These are phyloP conservation scores for Cephonodes hylas DNA, from an alignment of 2,888 invertebrate genomes.

Conservation along the genomic window DNA sequence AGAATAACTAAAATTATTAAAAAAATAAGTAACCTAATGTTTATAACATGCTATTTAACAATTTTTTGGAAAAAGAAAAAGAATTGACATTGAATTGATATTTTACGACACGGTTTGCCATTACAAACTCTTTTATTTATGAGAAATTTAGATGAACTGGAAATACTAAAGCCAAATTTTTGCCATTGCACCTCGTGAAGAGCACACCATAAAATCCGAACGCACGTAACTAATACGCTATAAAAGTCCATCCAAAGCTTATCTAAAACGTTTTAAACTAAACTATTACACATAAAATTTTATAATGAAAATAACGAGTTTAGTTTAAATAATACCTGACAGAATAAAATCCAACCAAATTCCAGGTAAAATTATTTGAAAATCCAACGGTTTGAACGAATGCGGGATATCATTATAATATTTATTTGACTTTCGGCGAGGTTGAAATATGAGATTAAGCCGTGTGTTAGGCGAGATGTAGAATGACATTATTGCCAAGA, in stretches of 20 bases:
- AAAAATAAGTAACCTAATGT: too few species aligned
- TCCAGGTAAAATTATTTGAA: background rate
- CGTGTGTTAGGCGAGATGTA: conserved; percentile 46
- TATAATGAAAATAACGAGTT: background rate
- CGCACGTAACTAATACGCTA: background rate
- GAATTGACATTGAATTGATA: too few species aligned
- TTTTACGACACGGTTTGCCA: too few species aligned
- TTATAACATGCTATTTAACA: too few species aligned
- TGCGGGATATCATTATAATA: conserved; percentile 30
- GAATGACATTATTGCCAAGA: conserved; percentile 45
- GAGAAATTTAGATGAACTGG: background rate
- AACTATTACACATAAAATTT: background rate
- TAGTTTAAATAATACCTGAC: background rate
- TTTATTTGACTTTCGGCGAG: conserved; percentile 53
- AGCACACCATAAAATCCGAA: background rate
- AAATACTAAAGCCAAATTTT: background rate
- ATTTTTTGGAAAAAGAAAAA: too few species aligned
- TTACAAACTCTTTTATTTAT: background rate
- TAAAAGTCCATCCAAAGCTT: background rate
- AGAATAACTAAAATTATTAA: too few species aligned
- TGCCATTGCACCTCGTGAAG: background rate
- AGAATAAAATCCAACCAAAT: background rate
- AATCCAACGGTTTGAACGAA: background rate
- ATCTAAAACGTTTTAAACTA: background rate
- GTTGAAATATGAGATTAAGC: conserved; percentile 55